Conservation (phyloP, 2,797 vertebrate genomes). For the Brotogeris chrysoptera region DNA sequence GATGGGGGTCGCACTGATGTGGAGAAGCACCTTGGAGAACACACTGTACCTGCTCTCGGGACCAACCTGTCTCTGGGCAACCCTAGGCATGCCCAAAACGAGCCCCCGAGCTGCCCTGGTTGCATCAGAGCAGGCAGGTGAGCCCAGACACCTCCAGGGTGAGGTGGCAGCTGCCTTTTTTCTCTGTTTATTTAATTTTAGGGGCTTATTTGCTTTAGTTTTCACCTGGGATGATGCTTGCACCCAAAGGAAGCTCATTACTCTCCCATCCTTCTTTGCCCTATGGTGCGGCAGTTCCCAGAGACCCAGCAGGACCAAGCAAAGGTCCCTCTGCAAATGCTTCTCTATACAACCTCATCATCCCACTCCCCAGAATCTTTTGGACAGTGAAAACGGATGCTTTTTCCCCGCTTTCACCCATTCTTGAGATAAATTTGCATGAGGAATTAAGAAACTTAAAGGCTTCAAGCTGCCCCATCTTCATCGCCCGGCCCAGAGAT, state of each 20-base stretch:
- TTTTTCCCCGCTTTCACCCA: not conserved
- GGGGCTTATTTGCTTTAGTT: not conserved
- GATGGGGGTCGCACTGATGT: not conserved
- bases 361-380: not conserved
- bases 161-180: not conserved
- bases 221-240: not conserved
- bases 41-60: not conserved
- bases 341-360: not conserved
- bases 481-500: rapidly evolving
- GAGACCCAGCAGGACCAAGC: not conserved
- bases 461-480: not conserved
- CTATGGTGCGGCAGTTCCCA: rapidly evolving
- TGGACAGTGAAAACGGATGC: rapidly evolving
- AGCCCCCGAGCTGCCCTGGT: not conserved
- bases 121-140: slow-evolving; percentile 24
- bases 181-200: not conserved
- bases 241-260: not conserved
- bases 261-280: not conserved
- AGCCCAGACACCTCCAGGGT: not conserved
- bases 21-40: not conserved
- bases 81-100: slow-evolving; percentile 10
- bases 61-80: not conserved
- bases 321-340: not conserved
- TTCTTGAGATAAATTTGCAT: not conserved
- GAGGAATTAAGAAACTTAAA: not conserved